A percentile compares a stretch with the other conserved stretches of the same genome.
Evolutionary conservation across 1,140 invertebrate species (phyloP).

Genomic region (Temnothorax nylanderi): DNA sequence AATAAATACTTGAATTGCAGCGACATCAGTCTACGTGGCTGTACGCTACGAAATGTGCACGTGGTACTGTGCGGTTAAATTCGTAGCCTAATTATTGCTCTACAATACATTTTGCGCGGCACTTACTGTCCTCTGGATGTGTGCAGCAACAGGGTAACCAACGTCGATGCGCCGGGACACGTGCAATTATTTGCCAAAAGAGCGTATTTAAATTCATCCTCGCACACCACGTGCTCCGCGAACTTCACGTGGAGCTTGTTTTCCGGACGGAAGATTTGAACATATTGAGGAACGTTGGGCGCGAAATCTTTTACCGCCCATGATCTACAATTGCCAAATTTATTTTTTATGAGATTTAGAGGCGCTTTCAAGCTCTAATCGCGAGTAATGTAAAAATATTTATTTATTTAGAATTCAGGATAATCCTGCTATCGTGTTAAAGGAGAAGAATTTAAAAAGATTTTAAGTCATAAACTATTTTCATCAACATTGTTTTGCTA

Average conservation of each 20-base stretch:
- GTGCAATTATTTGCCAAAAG: slow-evolving; percentile 98
- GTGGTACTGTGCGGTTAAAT: background rate
- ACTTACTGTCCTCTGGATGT: slow-evolving; percentile 98
- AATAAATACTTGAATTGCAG: background rate
- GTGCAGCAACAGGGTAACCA: slow-evolving; percentile 97
- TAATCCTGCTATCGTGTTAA: background rate
- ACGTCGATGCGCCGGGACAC: slow-evolving; percentile 97
- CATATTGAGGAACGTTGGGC: slow-evolving; percentile 97
- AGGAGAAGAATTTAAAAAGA: background rate
- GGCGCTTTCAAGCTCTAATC: background rate
- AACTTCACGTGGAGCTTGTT: slow-evolving; percentile 99
- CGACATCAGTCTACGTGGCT: background rate
- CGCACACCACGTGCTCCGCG: slow-evolving; percentile 98
- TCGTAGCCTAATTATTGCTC: background rate
- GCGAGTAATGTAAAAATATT: background rate
- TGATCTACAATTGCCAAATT: slow-evolving; percentile 86
- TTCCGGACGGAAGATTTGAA: slow-evolving; percentile 98
- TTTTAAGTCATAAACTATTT: background rate
- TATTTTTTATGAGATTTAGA: background rate
- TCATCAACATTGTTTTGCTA: background rate
- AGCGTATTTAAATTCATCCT: slow-evolving; percentile 99
- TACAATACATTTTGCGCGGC: background rate
- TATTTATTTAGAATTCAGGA: background rate
- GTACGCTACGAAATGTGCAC: background rate
- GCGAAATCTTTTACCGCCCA: slow-evolving; percentile 99